phyloP scores from a whole-genome alignment of 2,797 vertebrate species.

The Xenopus petersii region DNA sequence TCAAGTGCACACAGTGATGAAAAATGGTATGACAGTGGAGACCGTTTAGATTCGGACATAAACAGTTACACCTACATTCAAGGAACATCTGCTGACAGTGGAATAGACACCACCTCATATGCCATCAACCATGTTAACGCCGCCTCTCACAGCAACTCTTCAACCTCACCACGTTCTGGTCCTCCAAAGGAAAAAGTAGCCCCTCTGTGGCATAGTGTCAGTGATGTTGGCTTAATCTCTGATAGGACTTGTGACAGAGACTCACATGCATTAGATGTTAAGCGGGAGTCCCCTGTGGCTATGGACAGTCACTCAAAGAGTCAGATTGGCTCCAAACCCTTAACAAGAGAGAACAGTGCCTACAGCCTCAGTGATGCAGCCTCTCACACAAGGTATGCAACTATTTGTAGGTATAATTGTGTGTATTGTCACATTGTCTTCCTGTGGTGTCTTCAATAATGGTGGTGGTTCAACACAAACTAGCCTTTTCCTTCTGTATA shows the following conservation, averaged over 20 bases:
- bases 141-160: slow-evolving; percentile 73
- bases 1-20: slow-evolving; percentile 93
- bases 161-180: slow-evolving; percentile 65
- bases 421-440: background rate
- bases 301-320: slow-evolving; percentile 75
- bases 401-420: background rate
- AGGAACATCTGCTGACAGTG: slow-evolving; percentile 83
- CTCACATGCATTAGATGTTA: slow-evolving; percentile 67
- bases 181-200: slow-evolving; percentile 76
- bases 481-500: background rate
- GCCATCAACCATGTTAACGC: slow-evolving; percentile 82
- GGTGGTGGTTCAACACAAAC: slow-evolving; percentile 22
- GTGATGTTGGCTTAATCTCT: slow-evolving; percentile 67
- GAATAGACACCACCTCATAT: slow-evolving; percentile 85
- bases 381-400: slow-evolving; percentile 82
- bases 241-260: slow-evolving; percentile 71
- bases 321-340: slow-evolving; percentile 68
- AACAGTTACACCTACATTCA: slow-evolving; percentile 89
- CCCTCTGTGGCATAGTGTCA: slow-evolving; percentile 84
- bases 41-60: slow-evolving; percentile 79
- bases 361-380: slow-evolving; percentile 78
- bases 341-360: slow-evolving; percentile 76
- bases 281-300: slow-evolving; percentile 69
- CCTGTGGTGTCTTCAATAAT: slow-evolving; percentile 7
- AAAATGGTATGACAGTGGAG: slow-evolving; percentile 89